These are phyloP conservation scores for Leiothrix lutea DNA, from an alignment of 2,113 vertebrate genomes.

Conservation along the genomic window DNA sequence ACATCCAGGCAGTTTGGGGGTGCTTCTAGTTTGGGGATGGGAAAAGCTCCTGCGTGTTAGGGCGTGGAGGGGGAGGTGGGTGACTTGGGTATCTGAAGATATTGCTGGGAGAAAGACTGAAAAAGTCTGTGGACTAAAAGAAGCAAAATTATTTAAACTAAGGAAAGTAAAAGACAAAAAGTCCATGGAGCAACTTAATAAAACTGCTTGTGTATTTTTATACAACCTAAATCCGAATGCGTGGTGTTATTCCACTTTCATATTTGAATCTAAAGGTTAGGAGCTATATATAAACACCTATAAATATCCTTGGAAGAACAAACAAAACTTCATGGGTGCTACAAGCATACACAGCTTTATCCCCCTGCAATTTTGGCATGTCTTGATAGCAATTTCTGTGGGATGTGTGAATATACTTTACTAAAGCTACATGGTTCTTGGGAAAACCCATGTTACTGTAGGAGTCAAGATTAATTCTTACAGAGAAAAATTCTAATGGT, in stretches of 20 bases:
- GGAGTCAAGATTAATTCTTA: background rate
- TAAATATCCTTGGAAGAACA: conserved; percentile 24
- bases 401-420: background rate
- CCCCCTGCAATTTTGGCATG: background rate
- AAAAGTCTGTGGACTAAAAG: fast-evolving
- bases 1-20: background rate
- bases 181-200: background rate
- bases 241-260: background rate
- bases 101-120: background rate
- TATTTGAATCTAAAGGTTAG: conserved; percentile 41
- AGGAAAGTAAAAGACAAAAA: background rate
- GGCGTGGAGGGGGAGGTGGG: background rate
- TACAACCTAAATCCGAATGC: background rate
- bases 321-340: background rate
- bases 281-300: conserved; percentile 47
- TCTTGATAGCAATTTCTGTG: background rate
- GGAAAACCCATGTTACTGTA: background rate
- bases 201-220: background rate
- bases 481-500: background rate
- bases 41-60: background rate
- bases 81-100: background rate
- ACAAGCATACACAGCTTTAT: background rate
- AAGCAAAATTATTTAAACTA: background rate
- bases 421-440: background rate
- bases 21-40: background rate